Evolutionary conservation across 2,797 vertebrate genomes (phyloP), one percentile per base, ranked within the genome.

Genomic region (Enteromius afrohamiltoni): DNA sequence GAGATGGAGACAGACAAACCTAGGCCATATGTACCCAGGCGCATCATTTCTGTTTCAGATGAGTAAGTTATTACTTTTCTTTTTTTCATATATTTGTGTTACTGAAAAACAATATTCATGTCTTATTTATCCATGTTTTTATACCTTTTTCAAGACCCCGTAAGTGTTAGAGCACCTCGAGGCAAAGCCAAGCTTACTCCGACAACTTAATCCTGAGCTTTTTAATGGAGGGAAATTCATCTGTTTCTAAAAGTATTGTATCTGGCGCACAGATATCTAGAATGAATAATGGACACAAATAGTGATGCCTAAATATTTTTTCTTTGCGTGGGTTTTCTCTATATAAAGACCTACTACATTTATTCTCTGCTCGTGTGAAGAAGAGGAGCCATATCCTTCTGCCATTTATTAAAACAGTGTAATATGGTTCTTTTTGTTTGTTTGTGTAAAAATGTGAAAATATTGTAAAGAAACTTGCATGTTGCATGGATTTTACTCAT

Each of bases 1-100:
- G 58, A 82, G 14, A 82, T 82, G 80, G 80, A 82, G 69, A 51
- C 21, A 26, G 80, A 75, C 29, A 51, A 23, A 40, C 70, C 70
- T 13, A 31, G 10, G 19, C 42, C 58, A 51, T 65, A 82, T 17
- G 1, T 51, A 19, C 0, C 0, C 8, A 74, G 80, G 49, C 80
- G 45, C 14, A 14, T 51, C 0, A 65, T 82, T 60, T 26, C 45
- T 13, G 45, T 74, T 16, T 65, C 80, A 51, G 45, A 51, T 34
- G 47, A 26, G 80, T 75, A 75, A 82, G 80, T n/a, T 13, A 74
- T 60, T 37, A 23, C 10, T 62, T 55, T 16, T n/a, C 3, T 2
- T 45, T 29, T 51, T 23, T 68, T 34, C 10, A 77, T 45, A 6
- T 21, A 47, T 47, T 62, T 26, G 14, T 77, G 14, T 76, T 10